These are phyloP conservation scores for Sebastes minor DNA, from an alignment of 2,797 vertebrate genomes.

Conservation along the genomic window DNA sequence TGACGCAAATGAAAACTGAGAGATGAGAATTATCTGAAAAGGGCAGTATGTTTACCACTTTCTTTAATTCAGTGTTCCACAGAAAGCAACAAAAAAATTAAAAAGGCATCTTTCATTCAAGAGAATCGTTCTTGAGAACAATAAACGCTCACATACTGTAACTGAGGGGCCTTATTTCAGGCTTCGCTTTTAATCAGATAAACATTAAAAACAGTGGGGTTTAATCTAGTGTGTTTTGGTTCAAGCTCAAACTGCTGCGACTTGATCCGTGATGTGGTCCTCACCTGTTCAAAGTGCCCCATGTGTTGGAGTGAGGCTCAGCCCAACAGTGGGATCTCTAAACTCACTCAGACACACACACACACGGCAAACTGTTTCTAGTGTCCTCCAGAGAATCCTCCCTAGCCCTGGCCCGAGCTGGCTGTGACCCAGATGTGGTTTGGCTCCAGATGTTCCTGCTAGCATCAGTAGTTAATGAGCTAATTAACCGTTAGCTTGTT, in stretches of 20 bases:
- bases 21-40: not conserved
- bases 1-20: not conserved
- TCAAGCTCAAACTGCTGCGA: not conserved
- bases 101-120: not conserved
- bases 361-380: constrained; percentile 20
- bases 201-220: not conserved
- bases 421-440: constrained; percentile 54
- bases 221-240: constrained; percentile 1
- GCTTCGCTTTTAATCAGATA: not conserved
- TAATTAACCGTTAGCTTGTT: constrained; percentile 55
- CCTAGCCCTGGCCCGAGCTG: not conserved
- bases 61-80: not conserved
- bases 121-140: not conserved
- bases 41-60: not conserved
- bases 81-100: not conserved
- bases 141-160: not conserved
- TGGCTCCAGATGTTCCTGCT: constrained; percentile 63
- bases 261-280: not conserved
- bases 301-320: constrained; percentile 49
- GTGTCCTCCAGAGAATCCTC: constrained; percentile 38
- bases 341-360: constrained; percentile 1
- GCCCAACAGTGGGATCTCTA: constrained; percentile 26
- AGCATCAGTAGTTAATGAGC: constrained; percentile 47
- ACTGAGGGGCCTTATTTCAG: not conserved
- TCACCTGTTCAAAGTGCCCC: constrained; percentile 46